Base-by-base conservation (phyloP, 2,797 vertebrate species). In the Hydrolagus colliei region DNA sequence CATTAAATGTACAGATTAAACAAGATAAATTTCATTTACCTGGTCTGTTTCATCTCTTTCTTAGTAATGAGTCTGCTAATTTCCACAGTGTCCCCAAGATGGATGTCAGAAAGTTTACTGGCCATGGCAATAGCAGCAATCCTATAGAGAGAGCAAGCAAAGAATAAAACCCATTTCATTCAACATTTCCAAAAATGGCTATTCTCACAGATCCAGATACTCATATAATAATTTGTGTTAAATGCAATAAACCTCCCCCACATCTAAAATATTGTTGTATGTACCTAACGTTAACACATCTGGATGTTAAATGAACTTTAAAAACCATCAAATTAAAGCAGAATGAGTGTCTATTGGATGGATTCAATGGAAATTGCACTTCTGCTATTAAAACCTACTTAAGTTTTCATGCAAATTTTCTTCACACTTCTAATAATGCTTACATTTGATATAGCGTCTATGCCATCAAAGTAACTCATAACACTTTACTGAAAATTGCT, bases 71-170 rank as follows among this genome's bases (percentile, higher is more conserved):
- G 91, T 18, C 94, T 96, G 87, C 95, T 95, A 67, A 99, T 97
- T 90, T 98, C 97, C 91, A 99, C 95, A 0, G 96, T 96, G 88
- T 98, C 97, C 0, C 98, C 98, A 77, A 97, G 95, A 87, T 98
- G 97, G 91, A 98, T 95, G 89, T 99, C 97, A 8, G 96, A 96
- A 90, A 99, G 93, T 88, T 96, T 98, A 88, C 96, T 97, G 87
- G 97, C 97, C 94, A 99, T 96, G 88, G 97, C 94, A 90, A 99
- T 97, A 89, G 97, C 97, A 89, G 97, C 94, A 89, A 96, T 96
- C 93, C 98, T 99, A 91, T 85, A 91, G 90, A 87, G 20, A 73
- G n/a, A 13, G 14, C 32, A 62, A 67, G 63, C 72, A 86, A 76
- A 72, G 68, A 22, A 72, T 9, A 73, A 9, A 63, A 82, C 20